These are phyloP conservation scores for Piprites chloris DNA, from an alignment of 2,113 vertebrate species.

Conservation along the genomic window DNA sequence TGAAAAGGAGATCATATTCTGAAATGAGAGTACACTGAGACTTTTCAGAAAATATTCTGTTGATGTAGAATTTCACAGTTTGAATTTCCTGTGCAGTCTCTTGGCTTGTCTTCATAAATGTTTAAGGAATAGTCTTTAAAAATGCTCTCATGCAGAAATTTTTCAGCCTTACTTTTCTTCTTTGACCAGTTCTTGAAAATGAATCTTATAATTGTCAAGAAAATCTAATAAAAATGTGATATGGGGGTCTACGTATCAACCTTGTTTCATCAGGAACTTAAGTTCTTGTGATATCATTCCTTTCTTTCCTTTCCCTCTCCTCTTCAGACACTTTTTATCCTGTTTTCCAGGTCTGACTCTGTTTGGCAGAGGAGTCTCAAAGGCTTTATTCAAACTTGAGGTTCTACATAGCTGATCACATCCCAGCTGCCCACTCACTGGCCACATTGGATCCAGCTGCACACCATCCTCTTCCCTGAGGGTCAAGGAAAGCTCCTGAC, in stretches of 20 bases:
- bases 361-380: neutral
- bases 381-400: neutral
- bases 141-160: neutral
- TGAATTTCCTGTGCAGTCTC: neutral
- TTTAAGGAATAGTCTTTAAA: neutral
- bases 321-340: neutral
- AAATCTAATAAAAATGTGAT: neutral
- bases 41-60: neutral
- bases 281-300: neutral
- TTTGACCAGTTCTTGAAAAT: neutral
- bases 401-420: neutral
- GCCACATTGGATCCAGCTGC: neutral
- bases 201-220: neutral
- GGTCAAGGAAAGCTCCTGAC: neutral
- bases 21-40: neutral
- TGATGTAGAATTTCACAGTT: neutral
- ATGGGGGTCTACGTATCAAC: rapidly evolving
- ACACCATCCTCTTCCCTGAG: neutral
- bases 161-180: neutral
- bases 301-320: neutral
- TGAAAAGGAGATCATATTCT: neutral
- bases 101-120: neutral
- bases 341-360: neutral
- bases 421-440: neutral
- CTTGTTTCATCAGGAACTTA: neutral